Evolutionary conservation across 2,797 vertebrate genomes (phyloP), one percentile per base, ranked within the genome.

Genomic region (Enteromius treurensis): DNA sequence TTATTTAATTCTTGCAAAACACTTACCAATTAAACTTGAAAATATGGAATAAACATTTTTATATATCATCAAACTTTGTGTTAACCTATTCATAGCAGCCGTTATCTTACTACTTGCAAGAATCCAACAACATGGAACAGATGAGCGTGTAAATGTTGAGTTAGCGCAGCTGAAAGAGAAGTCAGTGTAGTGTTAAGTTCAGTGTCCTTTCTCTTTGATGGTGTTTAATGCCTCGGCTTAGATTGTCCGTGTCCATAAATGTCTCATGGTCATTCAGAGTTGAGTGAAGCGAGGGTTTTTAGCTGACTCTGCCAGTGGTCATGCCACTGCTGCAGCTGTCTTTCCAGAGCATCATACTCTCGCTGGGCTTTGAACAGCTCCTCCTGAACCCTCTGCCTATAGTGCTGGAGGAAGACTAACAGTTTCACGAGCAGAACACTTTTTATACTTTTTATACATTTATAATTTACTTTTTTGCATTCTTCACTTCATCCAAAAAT

Each of bases 321-420:
- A 49, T 64, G 89, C 96, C 96, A 96, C 86, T 87, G 91, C 0
- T 91, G 81, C 10, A 91, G 47, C 34, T 90, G 70, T 10, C 77
- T 84, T 69, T 94, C 89, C 34, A 86, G 92, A 84, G 91, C 87
- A 2, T 45, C 42, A 73, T 86, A 93, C 84, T 93, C 90, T 3
- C 88, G 81, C 2, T 91, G 84, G 45, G 91, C 92, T 40, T 67
- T 71, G 1, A 81, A 71, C 84, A 92, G 78, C 62, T 93, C 89
- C 21, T 83, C 62, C 87, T 84, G 13, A 91, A 83, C 45, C 29
- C 89, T 83, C 68, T 90, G 68, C 76, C 89, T 78, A 77, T 95
- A 96, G 83, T 88, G 81, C 96, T 97, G 86, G 19, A 15, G 8
- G 10, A n/a, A 64, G 82, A 86, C 1, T 84, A 77, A 85, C 23